Evolutionary conservation across 2,113 vertebrate genomes (phyloP).

Genomic region (Dermatemys mawii): DNA sequence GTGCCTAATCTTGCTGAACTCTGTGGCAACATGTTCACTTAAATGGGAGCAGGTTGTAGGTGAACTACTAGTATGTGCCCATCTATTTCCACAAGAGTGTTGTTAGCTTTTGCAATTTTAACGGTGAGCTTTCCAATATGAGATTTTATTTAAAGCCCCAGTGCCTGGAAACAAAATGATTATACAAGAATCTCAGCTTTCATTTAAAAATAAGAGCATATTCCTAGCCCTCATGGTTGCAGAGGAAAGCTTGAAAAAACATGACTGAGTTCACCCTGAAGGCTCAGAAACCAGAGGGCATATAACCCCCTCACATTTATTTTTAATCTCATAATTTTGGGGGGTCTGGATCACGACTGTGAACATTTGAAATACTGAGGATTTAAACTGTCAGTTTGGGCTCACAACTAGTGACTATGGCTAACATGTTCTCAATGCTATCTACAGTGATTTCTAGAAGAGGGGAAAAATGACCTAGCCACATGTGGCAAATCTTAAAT

Average conservation of each 20-base stretch:
- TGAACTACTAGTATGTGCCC: neutral
- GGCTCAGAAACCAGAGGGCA: neutral
- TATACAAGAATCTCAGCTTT: neutral
- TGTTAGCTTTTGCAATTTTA: neutral
- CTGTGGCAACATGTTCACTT: neutral
- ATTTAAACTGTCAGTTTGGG: neutral
- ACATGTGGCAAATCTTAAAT: neutral
- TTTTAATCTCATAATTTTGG: accelerated
- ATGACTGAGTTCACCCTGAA: neutral
- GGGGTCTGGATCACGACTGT: neutral
- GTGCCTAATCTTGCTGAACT: neutral
- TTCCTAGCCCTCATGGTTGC: neutral
- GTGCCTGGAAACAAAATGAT: neutral
- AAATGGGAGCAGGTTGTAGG: neutral
- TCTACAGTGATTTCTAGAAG: neutral
- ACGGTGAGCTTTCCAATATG: neutral
- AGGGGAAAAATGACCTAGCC: neutral
- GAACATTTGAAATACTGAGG: neutral
- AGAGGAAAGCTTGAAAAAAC: neutral
- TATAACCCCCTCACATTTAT: neutral
- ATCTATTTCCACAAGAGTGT: neutral
- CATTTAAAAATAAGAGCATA: neutral
- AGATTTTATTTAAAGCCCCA: neutral
- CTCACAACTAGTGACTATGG: neutral
- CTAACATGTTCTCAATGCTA: neutral